These are phyloP conservation scores for Macrophya annulata DNA, from an alignment of 2,888 invertebrate species.

Conservation along the genomic window DNA sequence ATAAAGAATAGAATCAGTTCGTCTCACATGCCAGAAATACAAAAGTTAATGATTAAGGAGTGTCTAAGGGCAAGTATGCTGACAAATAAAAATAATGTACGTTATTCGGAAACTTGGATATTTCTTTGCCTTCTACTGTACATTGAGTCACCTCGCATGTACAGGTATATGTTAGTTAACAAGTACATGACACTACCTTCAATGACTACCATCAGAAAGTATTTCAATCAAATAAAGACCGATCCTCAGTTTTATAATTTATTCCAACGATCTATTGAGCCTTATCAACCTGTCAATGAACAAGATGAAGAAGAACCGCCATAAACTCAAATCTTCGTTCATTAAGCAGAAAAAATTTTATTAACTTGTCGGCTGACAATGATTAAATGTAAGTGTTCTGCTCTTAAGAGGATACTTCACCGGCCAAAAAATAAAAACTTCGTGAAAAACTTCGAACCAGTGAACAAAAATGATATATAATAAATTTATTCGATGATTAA, in stretches of 20 bases:
- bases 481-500: too few species aligned
- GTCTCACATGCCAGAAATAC: constrained; percentile 69
- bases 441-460: too few species aligned
- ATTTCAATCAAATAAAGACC: constrained; percentile 69
- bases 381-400: background rate
- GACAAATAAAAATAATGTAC: constrained; percentile 59
- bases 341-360: background rate
- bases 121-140: constrained; percentile 70
- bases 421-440: too few species aligned
- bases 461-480: too few species aligned
- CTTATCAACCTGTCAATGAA: constrained; percentile 64
- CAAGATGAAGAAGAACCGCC: constrained; percentile 61
- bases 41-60: constrained; percentile 71
- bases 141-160: constrained; percentile 66
- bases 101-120: constrained; percentile 70
- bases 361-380: background rate
- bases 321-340: constrained; percentile 56
- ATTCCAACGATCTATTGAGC: constrained; percentile 69
- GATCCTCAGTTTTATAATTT: constrained; percentile 69
- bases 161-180: constrained; percentile 68
- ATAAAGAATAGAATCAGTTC: constrained; percentile 62
- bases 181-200: constrained; percentile 70
- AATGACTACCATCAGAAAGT: constrained; percentile 66
- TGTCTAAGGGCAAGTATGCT: constrained; percentile 66
- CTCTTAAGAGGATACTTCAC: too few species aligned